Conservation (phyloP, 2,888 invertebrate species). For the Idaea aversata region DNA sequence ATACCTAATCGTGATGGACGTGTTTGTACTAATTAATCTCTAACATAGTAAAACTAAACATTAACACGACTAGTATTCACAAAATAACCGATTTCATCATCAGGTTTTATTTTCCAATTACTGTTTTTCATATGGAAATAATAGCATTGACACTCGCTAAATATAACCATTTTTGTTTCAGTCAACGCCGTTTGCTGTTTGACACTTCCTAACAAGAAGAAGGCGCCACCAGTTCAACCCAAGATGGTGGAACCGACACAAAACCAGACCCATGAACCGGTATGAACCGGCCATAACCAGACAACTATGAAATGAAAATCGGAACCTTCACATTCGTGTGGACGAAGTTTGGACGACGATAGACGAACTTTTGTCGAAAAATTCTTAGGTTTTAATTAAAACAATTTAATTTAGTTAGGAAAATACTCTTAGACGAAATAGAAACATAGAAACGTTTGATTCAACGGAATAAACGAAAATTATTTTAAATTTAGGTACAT, state of each 20-base stretch:
- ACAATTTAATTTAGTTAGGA: not conserved
- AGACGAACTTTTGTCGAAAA: not conserved
- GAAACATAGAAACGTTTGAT: too few relatives aligned
- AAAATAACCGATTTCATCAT: too few relatives aligned
- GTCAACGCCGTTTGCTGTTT: slow-evolving; percentile 63
- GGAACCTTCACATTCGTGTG: not conserved
- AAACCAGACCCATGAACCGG: slow-evolving; percentile 68
- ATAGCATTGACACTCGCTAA: not conserved
- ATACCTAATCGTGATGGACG: too few relatives aligned
- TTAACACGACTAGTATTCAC: too few relatives aligned
- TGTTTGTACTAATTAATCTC: too few relatives aligned
- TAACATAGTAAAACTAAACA: too few relatives aligned
- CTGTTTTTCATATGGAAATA: not conserved
- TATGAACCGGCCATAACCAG: slow-evolving; percentile 44
- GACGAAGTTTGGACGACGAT: slow-evolving; percentile 12
- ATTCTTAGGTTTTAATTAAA: not conserved
- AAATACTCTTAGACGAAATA: too few relatives aligned
- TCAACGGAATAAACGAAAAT: too few relatives aligned
- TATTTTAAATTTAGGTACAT: too few relatives aligned
- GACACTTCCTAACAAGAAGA: slow-evolving; percentile 58
- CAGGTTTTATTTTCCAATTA: not conserved
- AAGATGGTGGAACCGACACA: slow-evolving; percentile 46
- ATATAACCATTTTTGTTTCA: slow-evolving; percentile 35
- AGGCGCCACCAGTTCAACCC: slow-evolving; percentile 31
- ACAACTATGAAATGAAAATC: slow-evolving; percentile 10